Percentiles rank a stretch among this genome's conserved stretches.
These are phyloP conservation scores for Andrena praecox DNA, from an alignment of 2,888 invertebrate genomes.

Conservation along the genomic window DNA sequence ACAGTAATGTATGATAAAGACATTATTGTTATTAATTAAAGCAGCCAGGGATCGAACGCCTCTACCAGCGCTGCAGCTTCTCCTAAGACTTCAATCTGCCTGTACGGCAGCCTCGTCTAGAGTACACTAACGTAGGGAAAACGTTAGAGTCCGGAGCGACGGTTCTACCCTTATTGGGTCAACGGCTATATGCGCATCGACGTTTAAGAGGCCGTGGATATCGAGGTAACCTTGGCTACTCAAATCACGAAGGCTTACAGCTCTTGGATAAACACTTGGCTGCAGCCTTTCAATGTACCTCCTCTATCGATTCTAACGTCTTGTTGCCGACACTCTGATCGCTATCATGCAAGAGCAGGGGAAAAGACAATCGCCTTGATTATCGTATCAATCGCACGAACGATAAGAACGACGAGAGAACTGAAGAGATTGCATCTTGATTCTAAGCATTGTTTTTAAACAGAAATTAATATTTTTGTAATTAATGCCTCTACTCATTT, in stretches of 20 bases:
- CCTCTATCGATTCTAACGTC: conserved; percentile 73
- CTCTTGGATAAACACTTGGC: conserved; percentile 76
- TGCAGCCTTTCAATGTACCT: conserved; percentile 66
- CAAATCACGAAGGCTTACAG: conserved; percentile 76
- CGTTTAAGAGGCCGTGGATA: conserved; percentile 71
- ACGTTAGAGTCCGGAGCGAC: conserved; percentile 31
- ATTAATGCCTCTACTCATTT: neutral
- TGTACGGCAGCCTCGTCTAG: conserved; percentile 42
- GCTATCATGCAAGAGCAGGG: conserved; percentile 31
- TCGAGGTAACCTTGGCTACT: conserved; percentile 69
- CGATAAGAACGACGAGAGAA: neutral
- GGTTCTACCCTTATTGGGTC: conserved; percentile 71
- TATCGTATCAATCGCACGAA: conserved; percentile 36
- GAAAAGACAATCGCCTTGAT: conserved; percentile 28
- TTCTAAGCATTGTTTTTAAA: neutral
- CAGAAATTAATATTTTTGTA: neutral
- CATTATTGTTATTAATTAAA: conserved; percentile 26
- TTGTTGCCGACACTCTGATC: conserved; percentile 62
- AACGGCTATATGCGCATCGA: conserved; percentile 72
- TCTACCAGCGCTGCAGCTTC: conserved; percentile 41
- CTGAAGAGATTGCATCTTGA: neutral
- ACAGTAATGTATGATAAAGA: too few species aligned
- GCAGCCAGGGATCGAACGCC: conserved; percentile 36
- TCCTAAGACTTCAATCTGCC: conserved; percentile 57
- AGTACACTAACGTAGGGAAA: conserved; percentile 38